These are phyloP conservation scores for human (Homo sapiens) DNA, from an alignment of 2,113 vertebrate genomes.

Conservation along the genomic window GRCh38 chr4:148731501-148732000, in stretches of 20 bases:
- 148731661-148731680: conserved; percentile 74
- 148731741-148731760: conserved; percentile 57
- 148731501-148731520: background rate
- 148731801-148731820: background rate
- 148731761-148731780: conserved; percentile 50
- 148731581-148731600: conserved; percentile 78
- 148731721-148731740: conserved; percentile 67
- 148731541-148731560: conserved; percentile 63
- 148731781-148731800: conserved; percentile 27
- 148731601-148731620: conserved; percentile 70
- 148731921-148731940: background rate
- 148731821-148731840: background rate
- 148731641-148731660: conserved; percentile 60
- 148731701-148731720: conserved; percentile 70
- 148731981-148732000: background rate
- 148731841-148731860: background rate
- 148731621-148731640: conserved; percentile 75
- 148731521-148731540: conserved; percentile 55
- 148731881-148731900: background rate
- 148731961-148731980: background rate
- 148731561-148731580: conserved; percentile 64
- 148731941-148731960: background rate
- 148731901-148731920: conserved; percentile 2
- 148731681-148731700: conserved; percentile 69
- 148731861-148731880: background rate